Percentiles rank a stretch among this genome's conserved stretches.
phyloP scores from a whole-genome alignment of 2,797 vertebrate genomes.

The Streptopelia turtur region DNA sequence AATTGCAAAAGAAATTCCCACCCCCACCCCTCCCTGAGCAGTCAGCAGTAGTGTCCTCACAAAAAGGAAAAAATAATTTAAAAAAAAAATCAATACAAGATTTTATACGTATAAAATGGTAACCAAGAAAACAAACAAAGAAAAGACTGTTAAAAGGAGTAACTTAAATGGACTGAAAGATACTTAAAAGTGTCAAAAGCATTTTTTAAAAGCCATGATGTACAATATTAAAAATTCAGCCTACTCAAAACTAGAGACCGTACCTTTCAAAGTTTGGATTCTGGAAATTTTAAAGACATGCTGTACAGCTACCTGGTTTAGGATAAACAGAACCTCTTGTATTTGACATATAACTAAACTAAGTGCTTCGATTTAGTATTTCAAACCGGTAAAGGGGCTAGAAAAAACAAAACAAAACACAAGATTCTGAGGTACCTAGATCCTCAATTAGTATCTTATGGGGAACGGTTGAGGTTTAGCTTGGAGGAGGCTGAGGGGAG shows the following conservation, averaged over 20 bases:
- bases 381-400: not conserved
- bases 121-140: not conserved
- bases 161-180: not conserved
- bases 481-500: no score
- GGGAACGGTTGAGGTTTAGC: no score
- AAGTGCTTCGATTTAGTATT: not conserved
- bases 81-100: not conserved
- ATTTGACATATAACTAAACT: not conserved
- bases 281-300: not conserved
- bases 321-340: not conserved
- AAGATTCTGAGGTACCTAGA: not conserved
- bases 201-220: not conserved
- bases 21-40: not conserved
- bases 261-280: not conserved
- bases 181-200: not conserved
- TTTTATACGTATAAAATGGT: not conserved
- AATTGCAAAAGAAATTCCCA: not conserved
- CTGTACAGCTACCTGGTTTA: not conserved
- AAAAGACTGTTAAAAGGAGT: not conserved
- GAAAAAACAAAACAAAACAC: not conserved
- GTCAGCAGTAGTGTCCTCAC: not conserved
- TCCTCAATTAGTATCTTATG: no score
- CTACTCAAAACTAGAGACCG: not conserved
- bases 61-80: not conserved
- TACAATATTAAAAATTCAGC: not conserved